Percentiles rank a stretch among this genome's conserved stretches.
Conservation (phyloP, 1,140 invertebrate species). For the Mercenaria mercenaria region DNA sequence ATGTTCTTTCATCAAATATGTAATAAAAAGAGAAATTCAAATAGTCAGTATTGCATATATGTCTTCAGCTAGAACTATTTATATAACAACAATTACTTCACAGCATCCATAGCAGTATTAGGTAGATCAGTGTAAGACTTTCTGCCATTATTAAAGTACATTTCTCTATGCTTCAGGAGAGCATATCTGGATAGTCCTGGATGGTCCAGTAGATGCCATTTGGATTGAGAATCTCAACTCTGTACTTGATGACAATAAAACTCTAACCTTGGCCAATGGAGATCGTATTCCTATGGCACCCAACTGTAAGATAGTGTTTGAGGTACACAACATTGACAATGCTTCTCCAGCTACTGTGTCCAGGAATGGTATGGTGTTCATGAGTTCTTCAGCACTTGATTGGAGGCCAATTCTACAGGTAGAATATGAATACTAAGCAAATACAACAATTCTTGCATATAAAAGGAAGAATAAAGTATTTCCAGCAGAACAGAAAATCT, state of each 20-base stretch:
- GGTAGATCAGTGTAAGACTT: too few species aligned
- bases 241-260: constrained; percentile 86
- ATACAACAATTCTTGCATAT: too few species aligned
- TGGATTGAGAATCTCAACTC: constrained; percentile 87
- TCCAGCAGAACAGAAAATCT: too few species aligned
- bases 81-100: too few species aligned
- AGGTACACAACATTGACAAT: constrained; percentile 86
- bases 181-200: constrained; percentile 86
- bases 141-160: too few species aligned
- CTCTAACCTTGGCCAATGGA: constrained; percentile 85
- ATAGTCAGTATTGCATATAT: too few species aligned
- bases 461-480: too few species aligned
- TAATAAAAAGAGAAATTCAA: too few species aligned
- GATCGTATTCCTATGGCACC: constrained; percentile 86
- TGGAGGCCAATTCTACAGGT: constrained; percentile 85
- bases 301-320: constrained; percentile 85
- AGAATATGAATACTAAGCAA: constrained; percentile 10
- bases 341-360: constrained; percentile 86
- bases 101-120: too few species aligned
- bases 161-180: constrained; percentile 75
- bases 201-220: constrained; percentile 86
- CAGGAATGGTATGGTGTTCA: constrained; percentile 86
- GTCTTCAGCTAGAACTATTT: too few species aligned
- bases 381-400: constrained; percentile 84
- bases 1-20: too few species aligned